phyloP scores from a whole-genome alignment of 64 coral and sea anemone genomes.

The Dendronephthya gigantea region DNA sequence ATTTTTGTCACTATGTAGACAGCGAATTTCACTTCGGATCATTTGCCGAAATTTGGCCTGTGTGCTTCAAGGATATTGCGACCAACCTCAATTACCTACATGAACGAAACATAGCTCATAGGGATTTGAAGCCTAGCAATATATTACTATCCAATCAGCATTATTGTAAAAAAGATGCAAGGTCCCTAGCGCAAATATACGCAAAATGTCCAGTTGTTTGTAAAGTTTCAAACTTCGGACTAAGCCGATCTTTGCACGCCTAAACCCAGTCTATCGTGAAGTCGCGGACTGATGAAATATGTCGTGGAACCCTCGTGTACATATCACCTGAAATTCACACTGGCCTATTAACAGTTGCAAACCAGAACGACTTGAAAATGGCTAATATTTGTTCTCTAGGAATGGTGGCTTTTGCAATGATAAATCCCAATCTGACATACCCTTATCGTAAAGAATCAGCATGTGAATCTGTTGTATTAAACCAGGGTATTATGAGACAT shows the following conservation, averaged over 20 bases:
- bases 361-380: slow-evolving; percentile 25
- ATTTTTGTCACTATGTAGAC: too few species aligned
- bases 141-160: slow-evolving; percentile 36
- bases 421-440: slow-evolving; percentile 21
- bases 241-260: slow-evolving; percentile 10
- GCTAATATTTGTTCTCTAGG: slow-evolving; percentile 29
- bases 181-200: not conserved
- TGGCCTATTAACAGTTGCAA: not conserved
- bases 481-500: not conserved
- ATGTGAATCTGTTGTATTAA: not conserved
- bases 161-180: slow-evolving; percentile 9
- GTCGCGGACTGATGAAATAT: slow-evolving; percentile 8
- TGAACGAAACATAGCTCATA: slow-evolving; percentile 28
- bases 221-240: slow-evolving; percentile 17
- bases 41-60: not conserved
- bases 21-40: not conserved
- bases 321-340: slow-evolving; percentile 36
- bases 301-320: slow-evolving; percentile 18
- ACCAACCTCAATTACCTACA: too few species aligned
- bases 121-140: slow-evolving; percentile 33
- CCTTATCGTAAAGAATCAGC: slow-evolving; percentile 4
- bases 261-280: slow-evolving; percentile 13
- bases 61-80: slow-evolving; percentile 10
- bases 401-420: not conserved
- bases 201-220: slow-evolving; percentile 29